These are phyloP conservation scores for Nasonovia ribisnigri DNA, from an alignment of 2,888 invertebrate genomes.

Conservation along the genomic window DNA sequence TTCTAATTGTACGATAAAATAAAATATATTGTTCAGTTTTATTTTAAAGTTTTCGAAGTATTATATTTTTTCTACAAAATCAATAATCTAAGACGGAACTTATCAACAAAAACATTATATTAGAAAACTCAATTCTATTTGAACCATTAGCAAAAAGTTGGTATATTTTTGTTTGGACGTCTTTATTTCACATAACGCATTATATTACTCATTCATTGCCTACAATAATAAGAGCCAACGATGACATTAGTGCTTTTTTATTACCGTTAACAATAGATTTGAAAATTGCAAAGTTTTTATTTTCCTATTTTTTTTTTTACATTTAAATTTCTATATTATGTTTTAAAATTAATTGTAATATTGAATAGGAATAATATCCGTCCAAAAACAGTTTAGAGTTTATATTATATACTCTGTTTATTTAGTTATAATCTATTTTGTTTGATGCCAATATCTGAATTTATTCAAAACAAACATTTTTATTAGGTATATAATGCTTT, in stretches of 20 bases:
- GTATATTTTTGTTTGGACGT: not conserved
- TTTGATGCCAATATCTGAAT: not conserved
- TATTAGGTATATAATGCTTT: not conserved
- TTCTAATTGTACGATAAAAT: not conserved
- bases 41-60: not conserved
- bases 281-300: not conserved
- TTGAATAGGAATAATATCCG: not conserved
- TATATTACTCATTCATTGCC: slow-evolving; percentile 2
- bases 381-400: not conserved
- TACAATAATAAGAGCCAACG: not conserved
- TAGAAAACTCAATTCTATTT: not conserved
- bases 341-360: not conserved
- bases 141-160: not conserved
- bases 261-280: slow-evolving; percentile 12
- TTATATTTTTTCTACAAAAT: not conserved
- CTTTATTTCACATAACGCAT: slow-evolving; percentile 12
- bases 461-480: not conserved
- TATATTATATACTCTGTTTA: not conserved
- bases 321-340: not conserved
- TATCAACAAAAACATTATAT: slow-evolving; percentile 2
- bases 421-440: not conserved
- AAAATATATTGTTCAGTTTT: not conserved
- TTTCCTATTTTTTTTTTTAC: not conserved
- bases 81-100: not conserved
- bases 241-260: slow-evolving; percentile 4